Base-by-base conservation (phyloP, 2,797 vertebrate species). In the Rhadinocentrus ornatus region DNA sequence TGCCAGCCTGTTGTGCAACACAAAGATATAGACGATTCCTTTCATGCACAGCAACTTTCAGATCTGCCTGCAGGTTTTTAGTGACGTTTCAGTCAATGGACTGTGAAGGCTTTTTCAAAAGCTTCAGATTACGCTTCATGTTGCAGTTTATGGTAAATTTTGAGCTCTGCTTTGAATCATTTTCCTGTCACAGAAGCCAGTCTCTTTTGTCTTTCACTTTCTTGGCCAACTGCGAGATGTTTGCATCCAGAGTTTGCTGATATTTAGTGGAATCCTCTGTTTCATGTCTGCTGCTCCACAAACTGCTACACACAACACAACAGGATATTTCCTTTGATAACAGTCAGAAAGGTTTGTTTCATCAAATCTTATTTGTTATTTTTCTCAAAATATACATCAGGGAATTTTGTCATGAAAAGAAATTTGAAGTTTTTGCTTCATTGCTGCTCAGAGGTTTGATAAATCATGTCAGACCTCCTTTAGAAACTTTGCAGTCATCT, bases 131-230 rank as follows among this genome's bases (percentile, higher is more conserved):
- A 4, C 34, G 13, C 35, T 44, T 66, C 18, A 32, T 46, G 26
- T 5, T 3, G 27, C 1, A 6, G 0, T 52, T 69, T 15, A 37
- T 37, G 53, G 37, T 53, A 22, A 18, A 20, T 37, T 58, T 60
- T 6, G 3, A 59, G 44, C 32, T 39, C 24, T 69, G 46, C 15
- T 52, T 60, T 52, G 58, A 46, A 41, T 60, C 11, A n/a, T n/a
- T 27, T 32, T 37, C 11, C 11, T 27, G 22, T 48, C 35, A 16
- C 12, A 54, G 50, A 65, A 39, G 22, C 24, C 26, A 22, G 9
- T 22, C 18, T 67, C 39, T 67, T 67, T 35, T 58, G 29, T 39
- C 34, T 55, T 65, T 65, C 22, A 37, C 62, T 64, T 27, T 39
- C 6, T 29, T 12, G 26, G 13, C 3, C 29, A 10, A 22, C 20